Evolutionary conservation across 2,113 vertebrate species (phyloP).

Genomic region (Cryptotis parvus): DNA sequence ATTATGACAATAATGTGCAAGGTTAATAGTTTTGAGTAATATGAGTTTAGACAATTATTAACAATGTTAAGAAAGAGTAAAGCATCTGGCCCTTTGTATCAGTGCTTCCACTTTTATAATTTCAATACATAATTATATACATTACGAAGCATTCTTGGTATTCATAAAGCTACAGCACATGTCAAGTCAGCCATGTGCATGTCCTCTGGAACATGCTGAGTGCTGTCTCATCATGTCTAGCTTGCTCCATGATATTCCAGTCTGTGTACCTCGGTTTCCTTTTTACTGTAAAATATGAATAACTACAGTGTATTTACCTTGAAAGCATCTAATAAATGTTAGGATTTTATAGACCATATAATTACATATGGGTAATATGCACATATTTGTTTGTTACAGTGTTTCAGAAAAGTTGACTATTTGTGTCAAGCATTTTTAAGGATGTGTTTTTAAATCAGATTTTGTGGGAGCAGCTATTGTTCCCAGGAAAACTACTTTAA

Average conservation of each 20-base stretch:
- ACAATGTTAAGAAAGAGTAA: fast-evolving
- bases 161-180: fast-evolving
- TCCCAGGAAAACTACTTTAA: neutral
- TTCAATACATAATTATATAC: fast-evolving
- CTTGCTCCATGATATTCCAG: neutral
- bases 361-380: too few relatives aligned
- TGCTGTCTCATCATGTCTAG: neutral
- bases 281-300: neutral
- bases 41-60: fast-evolving
- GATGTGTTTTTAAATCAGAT: neutral
- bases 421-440: fast-evolving
- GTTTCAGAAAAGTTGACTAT: too few relatives aligned
- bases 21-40: fast-evolving
- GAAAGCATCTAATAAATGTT: too few relatives aligned
- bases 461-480: neutral
- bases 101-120: fast-evolving
- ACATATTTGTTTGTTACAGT: neutral
- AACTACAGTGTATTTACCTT: fast-evolving
- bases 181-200: neutral
- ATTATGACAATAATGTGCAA: fast-evolving
- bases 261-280: fast-evolving
- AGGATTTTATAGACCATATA: too few relatives aligned
- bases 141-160: fast-evolving
- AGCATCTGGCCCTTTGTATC: fast-evolving
- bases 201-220: neutral